Evolutionary conservation across 2,888 invertebrate species (phyloP).

Genomic region (Agriopis leucophaearia): DNA sequence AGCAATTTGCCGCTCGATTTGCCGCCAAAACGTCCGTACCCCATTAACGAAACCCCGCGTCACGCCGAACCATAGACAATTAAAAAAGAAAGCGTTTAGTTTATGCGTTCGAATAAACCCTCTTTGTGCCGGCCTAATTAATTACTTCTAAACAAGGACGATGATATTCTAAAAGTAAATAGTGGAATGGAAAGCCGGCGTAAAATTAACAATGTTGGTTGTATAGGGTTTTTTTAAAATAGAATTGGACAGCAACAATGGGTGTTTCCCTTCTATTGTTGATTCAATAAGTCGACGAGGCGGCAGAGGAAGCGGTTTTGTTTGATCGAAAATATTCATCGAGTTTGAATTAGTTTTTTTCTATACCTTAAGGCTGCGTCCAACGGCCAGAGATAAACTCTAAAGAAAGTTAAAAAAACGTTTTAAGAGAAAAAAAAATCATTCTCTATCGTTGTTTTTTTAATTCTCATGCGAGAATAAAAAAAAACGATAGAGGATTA

Average conservation of each 20-base stretch:
- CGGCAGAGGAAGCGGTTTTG: constrained; percentile 43
- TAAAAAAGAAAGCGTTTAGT: constrained; percentile 67
- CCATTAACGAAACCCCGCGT: constrained; percentile 68
- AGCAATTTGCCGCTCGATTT: constrained; percentile 85
- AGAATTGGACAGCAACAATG: constrained; percentile 60
- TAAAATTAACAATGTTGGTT: constrained; percentile 79
- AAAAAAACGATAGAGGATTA: too few relatives aligned
- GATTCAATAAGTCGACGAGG: constrained; percentile 57
- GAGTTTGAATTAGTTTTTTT: constrained; percentile 37
- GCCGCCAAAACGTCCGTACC: constrained; percentile 72
- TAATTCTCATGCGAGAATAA: too few relatives aligned
- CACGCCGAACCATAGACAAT: constrained; percentile 73
- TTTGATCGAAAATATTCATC: constrained; percentile 47
- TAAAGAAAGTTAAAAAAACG: too few relatives aligned
- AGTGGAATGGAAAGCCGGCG: constrained; percentile 73
- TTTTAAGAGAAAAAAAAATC: too few relatives aligned
- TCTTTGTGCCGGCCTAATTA: constrained; percentile 80
- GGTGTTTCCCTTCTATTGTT: constrained; percentile 68
- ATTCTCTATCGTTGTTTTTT: too few relatives aligned
- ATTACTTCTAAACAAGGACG: constrained; percentile 84
- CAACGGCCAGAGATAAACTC: too few relatives aligned
- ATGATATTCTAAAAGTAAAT: constrained; percentile 85
- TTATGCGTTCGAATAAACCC: constrained; percentile 60
- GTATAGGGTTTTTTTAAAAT: constrained; percentile 65
- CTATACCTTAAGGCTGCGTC: neutral